phyloP scores from a whole-genome alignment of 2,797 vertebrate genomes.

The Tiaroga cobitis region DNA sequence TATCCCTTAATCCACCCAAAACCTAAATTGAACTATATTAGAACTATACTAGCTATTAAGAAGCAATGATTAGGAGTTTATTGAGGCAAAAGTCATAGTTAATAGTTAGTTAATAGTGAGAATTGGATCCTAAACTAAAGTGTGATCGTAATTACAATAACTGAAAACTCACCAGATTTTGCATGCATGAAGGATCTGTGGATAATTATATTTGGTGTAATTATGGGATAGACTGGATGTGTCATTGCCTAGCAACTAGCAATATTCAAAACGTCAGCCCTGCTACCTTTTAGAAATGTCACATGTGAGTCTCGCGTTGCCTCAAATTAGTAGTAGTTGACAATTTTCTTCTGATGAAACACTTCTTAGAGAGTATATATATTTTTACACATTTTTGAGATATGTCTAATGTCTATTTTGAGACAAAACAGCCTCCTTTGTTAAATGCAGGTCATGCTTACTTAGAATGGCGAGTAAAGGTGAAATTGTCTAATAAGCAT shows the following conservation, averaged over 20 bases:
- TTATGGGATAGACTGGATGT: background rate
- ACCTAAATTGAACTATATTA: background rate
- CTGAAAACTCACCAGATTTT: conserved; percentile 3
- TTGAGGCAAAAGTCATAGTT: background rate
- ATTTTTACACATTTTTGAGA: no score
- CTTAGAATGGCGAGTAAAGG: background rate
- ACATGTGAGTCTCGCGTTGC: background rate
- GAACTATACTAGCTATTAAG: background rate
- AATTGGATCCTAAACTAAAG: no score
- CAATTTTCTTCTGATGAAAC: no score
- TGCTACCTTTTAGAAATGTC: background rate
- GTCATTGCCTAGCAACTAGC: conserved; percentile 16
- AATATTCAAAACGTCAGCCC: background rate
- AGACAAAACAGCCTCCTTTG: background rate
- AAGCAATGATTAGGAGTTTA: background rate
- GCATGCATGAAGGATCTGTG: background rate
- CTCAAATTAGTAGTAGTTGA: background rate
- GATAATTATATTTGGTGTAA: conserved; percentile 24
- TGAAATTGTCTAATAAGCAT: background rate
- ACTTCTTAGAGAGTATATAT: no score
- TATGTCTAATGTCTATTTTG: no score
- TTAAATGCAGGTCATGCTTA: background rate
- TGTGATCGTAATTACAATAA: background rate
- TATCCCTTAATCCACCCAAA: background rate
- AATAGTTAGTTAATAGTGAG: background rate